Evolutionary conservation across 2,888 invertebrate species (phyloP).

Genomic region (Microdon myrmicae): DNA sequence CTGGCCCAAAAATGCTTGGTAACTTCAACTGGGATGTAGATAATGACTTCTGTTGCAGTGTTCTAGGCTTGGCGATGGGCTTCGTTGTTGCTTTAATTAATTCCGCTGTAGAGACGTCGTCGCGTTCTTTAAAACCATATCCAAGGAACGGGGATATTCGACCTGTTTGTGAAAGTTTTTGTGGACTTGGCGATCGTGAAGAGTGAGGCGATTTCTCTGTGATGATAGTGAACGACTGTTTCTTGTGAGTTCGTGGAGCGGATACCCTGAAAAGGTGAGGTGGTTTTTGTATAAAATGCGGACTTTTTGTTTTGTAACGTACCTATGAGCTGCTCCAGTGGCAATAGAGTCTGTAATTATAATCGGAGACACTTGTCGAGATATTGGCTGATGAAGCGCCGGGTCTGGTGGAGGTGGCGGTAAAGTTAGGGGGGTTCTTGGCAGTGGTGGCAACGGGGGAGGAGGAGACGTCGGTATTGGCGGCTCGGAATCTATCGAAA

Average conservation of each 20-base stretch:
- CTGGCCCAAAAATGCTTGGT: constrained; percentile 53
- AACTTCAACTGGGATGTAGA: constrained; percentile 56
- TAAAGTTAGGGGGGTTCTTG: constrained; percentile 29
- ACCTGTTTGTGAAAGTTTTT: constrained; percentile 59
- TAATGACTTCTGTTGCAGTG: constrained; percentile 57
- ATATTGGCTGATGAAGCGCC: constrained; percentile 49
- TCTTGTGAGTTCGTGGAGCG: constrained; percentile 71
- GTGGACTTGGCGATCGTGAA: constrained; percentile 68
- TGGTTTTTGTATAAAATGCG: background rate
- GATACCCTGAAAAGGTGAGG: constrained; percentile 57
- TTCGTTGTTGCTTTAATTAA: constrained; percentile 24
- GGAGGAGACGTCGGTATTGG: constrained; percentile 52
- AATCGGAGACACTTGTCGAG: constrained; percentile 61
- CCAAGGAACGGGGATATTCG: constrained; percentile 74
- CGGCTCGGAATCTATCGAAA: constrained; percentile 25
- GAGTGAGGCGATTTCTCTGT: constrained; percentile 70
- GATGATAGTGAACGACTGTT: constrained; percentile 77
- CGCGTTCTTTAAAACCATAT: constrained; percentile 67
- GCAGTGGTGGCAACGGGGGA: constrained; percentile 49
- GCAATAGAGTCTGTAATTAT: constrained; percentile 63
- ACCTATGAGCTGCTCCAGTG: constrained; percentile 65
- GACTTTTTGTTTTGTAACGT: background rate
- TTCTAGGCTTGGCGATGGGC: constrained; percentile 54
- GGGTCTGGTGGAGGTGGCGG: constrained; percentile 54
- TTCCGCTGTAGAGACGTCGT: background rate